A percentile compares a stretch with the other conserved stretches of the same genome.
Evolutionary conservation across 2,113 vertebrate species (phyloP).

Genomic region (Malurus elegans): DNA sequence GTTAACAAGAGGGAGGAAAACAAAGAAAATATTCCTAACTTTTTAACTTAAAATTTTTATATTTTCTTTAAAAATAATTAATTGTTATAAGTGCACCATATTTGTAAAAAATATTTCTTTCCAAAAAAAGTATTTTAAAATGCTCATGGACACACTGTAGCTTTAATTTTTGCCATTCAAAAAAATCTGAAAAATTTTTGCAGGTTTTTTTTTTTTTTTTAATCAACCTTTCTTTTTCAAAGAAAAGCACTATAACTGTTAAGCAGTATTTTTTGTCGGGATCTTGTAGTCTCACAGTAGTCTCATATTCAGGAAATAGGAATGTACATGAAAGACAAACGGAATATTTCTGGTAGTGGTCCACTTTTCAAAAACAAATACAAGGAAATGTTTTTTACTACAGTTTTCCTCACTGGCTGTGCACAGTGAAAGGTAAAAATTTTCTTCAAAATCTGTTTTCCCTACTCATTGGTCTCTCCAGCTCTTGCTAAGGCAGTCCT

Average conservation of each 20-base stretch:
- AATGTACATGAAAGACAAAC: neutral
- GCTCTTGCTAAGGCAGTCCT: neutral
- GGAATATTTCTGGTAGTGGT: neutral
- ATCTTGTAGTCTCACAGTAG: too few relatives aligned
- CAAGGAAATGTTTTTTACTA: neutral
- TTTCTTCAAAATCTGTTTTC: neutral
- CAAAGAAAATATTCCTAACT: neutral
- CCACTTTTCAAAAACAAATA: neutral
- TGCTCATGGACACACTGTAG: neutral
- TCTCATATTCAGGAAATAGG: neutral
- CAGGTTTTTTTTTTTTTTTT: neutral
- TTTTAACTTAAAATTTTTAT: neutral
- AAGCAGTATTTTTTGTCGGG: neutral
- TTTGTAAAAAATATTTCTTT: neutral
- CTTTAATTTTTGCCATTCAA: neutral
- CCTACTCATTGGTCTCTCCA: neutral
- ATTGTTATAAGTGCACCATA: neutral
- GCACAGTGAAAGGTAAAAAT: rapidly evolving
- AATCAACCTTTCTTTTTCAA: neutral
- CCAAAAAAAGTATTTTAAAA: neutral
- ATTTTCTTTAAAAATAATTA: neutral
- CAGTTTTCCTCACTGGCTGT: neutral
- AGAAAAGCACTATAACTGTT: neutral
- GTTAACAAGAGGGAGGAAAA: neutral
- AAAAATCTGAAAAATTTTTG: neutral